A percentile compares a stretch with the other conserved stretches of the same genome.
Evolutionary conservation across 2,888 invertebrate species (phyloP).

Genomic region (Metopia argyrocephala): DNA sequence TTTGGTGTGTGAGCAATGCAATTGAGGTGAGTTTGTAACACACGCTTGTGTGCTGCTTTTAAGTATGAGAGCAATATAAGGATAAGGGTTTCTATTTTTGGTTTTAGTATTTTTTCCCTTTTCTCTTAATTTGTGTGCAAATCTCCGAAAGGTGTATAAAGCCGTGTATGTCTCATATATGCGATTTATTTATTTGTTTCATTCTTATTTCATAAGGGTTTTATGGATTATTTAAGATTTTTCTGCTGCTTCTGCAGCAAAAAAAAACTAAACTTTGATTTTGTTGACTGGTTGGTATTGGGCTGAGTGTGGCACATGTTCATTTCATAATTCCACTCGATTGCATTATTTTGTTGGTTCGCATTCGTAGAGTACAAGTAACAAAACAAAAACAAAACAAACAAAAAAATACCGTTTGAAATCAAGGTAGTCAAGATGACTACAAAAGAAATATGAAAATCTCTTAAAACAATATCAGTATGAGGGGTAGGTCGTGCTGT

Average conservation of each 20-base stretch:
- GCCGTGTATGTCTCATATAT: slow-evolving; percentile 62
- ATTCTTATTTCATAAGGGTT: slow-evolving; percentile 54
- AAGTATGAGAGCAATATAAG: background rate
- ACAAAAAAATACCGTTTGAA: too few species aligned
- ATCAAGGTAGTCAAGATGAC: too few species aligned
- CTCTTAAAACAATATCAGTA: too few species aligned
- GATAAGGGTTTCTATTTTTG: slow-evolving; percentile 38
- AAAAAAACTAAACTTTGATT: slow-evolving; percentile 32
- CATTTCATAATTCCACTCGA: slow-evolving; percentile 59
- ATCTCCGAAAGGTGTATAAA: slow-evolving; percentile 66
- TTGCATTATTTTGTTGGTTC: slow-evolving; percentile 56
- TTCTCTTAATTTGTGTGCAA: slow-evolving; percentile 54
- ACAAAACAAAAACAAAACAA: too few species aligned
- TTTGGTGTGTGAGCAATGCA: slow-evolving; percentile 59
- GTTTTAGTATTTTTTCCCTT: background rate
- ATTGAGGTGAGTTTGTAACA: slow-evolving; percentile 56
- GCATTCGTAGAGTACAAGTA: too few species aligned
- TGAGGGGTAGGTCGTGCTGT: slow-evolving; percentile 65
- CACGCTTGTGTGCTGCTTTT: slow-evolving; percentile 17
- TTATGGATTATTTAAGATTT: slow-evolving; percentile 66
- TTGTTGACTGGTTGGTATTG: background rate
- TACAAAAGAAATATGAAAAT: too few species aligned
- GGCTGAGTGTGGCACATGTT: slow-evolving; percentile 57
- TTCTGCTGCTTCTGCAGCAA: slow-evolving; percentile 56
- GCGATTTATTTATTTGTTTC: slow-evolving; percentile 60